Evolutionary conservation across 1,140 invertebrate genomes (phyloP).

Genomic region (Ips nitidus): DNA sequence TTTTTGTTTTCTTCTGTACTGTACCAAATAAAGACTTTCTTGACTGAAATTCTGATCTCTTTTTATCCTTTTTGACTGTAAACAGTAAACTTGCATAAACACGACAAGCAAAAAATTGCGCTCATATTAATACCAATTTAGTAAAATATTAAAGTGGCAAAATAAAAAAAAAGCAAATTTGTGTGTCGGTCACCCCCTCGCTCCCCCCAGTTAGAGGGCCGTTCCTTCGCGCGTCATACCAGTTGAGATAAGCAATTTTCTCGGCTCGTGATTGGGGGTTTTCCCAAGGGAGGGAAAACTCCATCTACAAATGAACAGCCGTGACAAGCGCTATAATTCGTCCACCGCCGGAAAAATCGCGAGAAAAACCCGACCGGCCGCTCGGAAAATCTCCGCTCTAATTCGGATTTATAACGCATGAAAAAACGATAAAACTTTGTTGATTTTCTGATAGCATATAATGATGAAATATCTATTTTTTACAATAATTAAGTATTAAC

Average conservation of each 20-base stretch:
- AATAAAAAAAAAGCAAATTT: too few species aligned
- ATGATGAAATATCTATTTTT: neutral
- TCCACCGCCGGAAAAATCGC: slow-evolving; percentile 49
- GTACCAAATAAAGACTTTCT: too few species aligned
- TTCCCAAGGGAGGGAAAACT: slow-evolving; percentile 68
- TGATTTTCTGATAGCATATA: too few species aligned
- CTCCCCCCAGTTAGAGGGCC: neutral
- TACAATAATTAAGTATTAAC: neutral
- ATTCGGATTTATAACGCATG: slow-evolving; percentile 35
- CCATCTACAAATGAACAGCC: slow-evolving; percentile 74
- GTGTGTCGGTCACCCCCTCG: neutral
- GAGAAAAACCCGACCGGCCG: slow-evolving; percentile 40
- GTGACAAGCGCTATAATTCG: slow-evolving; percentile 73
- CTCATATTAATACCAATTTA: too few species aligned
- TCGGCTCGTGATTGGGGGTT: slow-evolving; percentile 70
- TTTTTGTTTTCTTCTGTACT: too few species aligned
- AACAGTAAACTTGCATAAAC: too few species aligned
- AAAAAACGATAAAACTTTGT: slow-evolving; percentile 17
- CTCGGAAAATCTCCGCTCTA: slow-evolving; percentile 27
- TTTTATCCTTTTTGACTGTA: too few species aligned
- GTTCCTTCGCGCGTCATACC: slow-evolving; percentile 33
- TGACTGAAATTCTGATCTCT: too few species aligned
- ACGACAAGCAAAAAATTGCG: too few species aligned
- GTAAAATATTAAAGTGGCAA: too few species aligned
- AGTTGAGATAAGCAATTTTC: slow-evolving; percentile 64